Percentiles rank a stretch among this genome's conserved stretches.
Evolutionary conservation across 2,888 invertebrate genomes (phyloP).

Genomic region (Autographa pulchrina): DNA sequence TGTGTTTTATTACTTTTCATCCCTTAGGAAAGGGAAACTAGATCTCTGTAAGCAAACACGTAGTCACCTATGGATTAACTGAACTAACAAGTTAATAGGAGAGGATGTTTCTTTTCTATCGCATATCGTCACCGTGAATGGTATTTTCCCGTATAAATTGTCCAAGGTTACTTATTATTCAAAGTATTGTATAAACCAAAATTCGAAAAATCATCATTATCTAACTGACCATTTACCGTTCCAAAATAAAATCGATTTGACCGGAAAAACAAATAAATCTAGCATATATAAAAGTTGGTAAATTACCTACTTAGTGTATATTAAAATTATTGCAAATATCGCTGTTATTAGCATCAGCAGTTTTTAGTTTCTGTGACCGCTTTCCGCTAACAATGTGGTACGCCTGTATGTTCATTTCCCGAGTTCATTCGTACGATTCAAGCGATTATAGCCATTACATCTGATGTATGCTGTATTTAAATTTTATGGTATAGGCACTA

Average conservation of each 20-base stretch:
- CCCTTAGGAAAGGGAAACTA: neutral
- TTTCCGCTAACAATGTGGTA: constrained; percentile 49
- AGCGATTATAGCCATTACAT: constrained; percentile 70
- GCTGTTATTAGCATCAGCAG: neutral
- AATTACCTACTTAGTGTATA: no score
- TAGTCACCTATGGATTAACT: neutral
- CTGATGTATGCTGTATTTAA: constrained; percentile 60
- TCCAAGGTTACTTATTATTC: no score
- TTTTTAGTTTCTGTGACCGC: neutral
- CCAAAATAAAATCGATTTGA: no score
- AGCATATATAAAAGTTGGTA: no score
- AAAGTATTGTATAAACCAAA: no score
- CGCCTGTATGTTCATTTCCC: constrained; percentile 31
- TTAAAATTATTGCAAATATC: no score
- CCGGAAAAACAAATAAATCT: no score
- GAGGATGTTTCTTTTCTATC: no score
- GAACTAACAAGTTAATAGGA: neutral
- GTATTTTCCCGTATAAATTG: no score
- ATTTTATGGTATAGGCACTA: constrained; percentile 46
- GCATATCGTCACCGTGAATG: no score
- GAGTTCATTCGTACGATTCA: constrained; percentile 70
- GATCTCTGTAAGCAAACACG: neutral
- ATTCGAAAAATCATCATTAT: no score
- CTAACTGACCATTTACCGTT: no score
- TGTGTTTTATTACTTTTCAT: neutral